phyloP scores from a whole-genome alignment of 2,113 vertebrate species.

The Camelus bactrianus region DNA sequence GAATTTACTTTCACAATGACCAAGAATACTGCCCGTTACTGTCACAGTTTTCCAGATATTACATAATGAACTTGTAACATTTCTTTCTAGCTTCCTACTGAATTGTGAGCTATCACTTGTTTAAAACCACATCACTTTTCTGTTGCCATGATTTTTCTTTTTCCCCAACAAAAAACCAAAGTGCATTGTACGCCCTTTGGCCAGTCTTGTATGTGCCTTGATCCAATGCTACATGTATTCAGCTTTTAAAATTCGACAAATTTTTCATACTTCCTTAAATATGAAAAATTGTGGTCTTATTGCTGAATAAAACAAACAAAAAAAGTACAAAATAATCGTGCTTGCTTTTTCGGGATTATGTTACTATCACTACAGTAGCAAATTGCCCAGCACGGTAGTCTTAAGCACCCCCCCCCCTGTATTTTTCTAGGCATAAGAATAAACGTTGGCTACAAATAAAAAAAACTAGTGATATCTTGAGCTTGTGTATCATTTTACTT shows the following conservation, averaged over 20 bases:
- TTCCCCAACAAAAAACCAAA: constrained; percentile 98
- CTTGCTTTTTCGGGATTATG: constrained; percentile 82
- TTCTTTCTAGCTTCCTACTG: constrained; percentile 90
- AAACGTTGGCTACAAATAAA: constrained; percentile 74
- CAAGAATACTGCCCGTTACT: constrained; percentile 91
- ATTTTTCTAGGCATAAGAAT: constrained; percentile 82
- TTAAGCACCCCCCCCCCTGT: constrained; percentile 67
- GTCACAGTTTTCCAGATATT: constrained; percentile 85
- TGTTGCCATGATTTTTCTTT: constrained; percentile 93
- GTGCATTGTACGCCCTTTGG: constrained; percentile 99
- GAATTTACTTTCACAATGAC: constrained; percentile 77
- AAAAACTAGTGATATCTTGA: constrained; percentile 63
- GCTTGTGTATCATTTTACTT: constrained; percentile 71
- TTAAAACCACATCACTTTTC: constrained; percentile 90
- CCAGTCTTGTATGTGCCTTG: constrained; percentile 99
- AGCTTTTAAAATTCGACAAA: constrained; percentile 97
- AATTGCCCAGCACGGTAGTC: constrained; percentile 72
- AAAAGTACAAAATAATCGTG: constrained; percentile 84
- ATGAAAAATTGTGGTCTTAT: constrained; percentile 98
- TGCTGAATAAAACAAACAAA: constrained; percentile 95
- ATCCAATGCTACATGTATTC: constrained; percentile 99
- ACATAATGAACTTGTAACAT: constrained; percentile 83
- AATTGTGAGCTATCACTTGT: constrained; percentile 90
- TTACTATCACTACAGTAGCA: constrained; percentile 75
- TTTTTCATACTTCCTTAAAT: constrained; percentile 97